Conservation (phyloP, 2,888 invertebrate genomes). For the Eledone cirrhosa region DNA sequence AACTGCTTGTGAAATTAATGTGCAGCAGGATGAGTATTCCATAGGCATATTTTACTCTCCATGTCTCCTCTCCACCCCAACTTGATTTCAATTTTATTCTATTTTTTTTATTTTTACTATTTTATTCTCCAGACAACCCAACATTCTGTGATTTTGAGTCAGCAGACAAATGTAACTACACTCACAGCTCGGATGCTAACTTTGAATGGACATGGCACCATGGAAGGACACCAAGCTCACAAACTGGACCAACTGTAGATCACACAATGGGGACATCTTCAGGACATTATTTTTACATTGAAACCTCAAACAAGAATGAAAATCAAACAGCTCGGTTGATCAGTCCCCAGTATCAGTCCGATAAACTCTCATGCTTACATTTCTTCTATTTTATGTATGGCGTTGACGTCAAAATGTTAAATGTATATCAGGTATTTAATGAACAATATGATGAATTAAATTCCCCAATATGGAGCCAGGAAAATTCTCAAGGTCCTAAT, state of each 20-base stretch:
- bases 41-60: too few relatives aligned
- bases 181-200: slow-evolving; percentile 45
- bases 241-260: slow-evolving; percentile 60
- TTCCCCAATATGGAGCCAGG: background rate
- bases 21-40: too few relatives aligned
- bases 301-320: slow-evolving; percentile 45
- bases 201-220: slow-evolving; percentile 58
- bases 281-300: slow-evolving; percentile 60
- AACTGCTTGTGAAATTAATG: too few relatives aligned
- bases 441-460: background rate
- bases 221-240: slow-evolving; percentile 41
- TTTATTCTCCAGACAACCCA: slow-evolving; percentile 23
- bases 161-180: slow-evolving; percentile 45
- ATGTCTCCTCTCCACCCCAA: too few relatives aligned
- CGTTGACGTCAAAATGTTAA: slow-evolving; percentile 49
- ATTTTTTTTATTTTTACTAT: too few relatives aligned
- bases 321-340: slow-evolving; percentile 48
- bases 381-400: slow-evolving; percentile 64
- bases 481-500: background rate
- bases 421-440: slow-evolving; percentile 49
- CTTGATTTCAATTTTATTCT: too few relatives aligned
- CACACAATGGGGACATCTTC: slow-evolving; percentile 50
- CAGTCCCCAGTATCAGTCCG: slow-evolving; percentile 36
- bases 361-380: slow-evolving; percentile 42
- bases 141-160: slow-evolving; percentile 49